Evolutionary conservation across 2,888 invertebrate genomes (phyloP), one percentile per base, ranked within the genome.

Genomic region (Thereva nobilitata): DNA sequence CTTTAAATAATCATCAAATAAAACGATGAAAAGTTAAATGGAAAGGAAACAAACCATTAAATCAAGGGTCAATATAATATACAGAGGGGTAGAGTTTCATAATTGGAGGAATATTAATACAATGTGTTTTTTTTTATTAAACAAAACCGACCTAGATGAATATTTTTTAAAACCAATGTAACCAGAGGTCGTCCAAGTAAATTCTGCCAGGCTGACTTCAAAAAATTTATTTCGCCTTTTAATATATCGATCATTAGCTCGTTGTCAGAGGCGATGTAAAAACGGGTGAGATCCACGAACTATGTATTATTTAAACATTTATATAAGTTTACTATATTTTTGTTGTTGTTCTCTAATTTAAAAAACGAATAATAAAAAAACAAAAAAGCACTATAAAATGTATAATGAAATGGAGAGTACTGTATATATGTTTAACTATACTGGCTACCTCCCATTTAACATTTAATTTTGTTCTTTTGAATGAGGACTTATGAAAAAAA

Each of bases 241-340:
- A 96, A 92, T 82, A 93, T 93, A 86, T 98, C 97, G 80, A 97
- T 92, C 90, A 97, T 91, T 84, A 98, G 89, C 83, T 96, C 95
- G 84, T 93, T 93, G 86, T 99, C 98, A 80, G 95, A 94, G 80
- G 96, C 96, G 81, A 97, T 92, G 90, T 98, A 98, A 89, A 97
- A 97, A 82, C 94, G 91, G 80, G 92, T 91, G 86, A 92, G 91
- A 86, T 99, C 98, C 86, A 95, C 93, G 86, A 96, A 94, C 97
- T 98, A 86, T 64, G 23, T 23, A 23, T 23, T 23, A 23, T 66
- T 45, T 47, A 8, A 54, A 45, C 44, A 37, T 42, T 40, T 47
- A 52, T 50, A 6, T 50, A 64, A 35, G 54, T 41, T 53, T 41
- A 53, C 9, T 8, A 44, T 9, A 9, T 5, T 12, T 12, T 12